Evolutionary conservation across 2,797 vertebrate species (phyloP).

Genomic region (Brachyalestes nurse): DNA sequence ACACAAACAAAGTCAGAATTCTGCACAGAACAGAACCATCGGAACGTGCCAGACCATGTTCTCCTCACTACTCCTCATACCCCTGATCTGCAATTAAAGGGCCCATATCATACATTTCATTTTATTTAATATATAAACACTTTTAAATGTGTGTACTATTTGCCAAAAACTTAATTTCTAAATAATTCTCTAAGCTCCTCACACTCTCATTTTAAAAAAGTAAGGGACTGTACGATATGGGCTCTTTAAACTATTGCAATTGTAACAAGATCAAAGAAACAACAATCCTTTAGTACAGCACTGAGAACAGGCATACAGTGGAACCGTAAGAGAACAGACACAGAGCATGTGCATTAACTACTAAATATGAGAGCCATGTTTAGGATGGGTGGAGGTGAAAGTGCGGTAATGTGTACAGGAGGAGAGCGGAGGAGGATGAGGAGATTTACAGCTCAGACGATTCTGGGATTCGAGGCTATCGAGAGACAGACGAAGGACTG

Average conservation of each 20-base stretch:
- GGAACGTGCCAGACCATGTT: constrained; percentile 43
- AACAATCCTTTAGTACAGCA: neutral
- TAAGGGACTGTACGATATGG: no score
- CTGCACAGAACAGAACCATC: constrained; percentile 35
- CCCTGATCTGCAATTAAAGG: neutral
- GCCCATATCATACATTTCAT: no score
- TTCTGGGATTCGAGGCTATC: constrained; percentile 50
- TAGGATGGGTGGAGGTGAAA: no score
- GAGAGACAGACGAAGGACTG: constrained; percentile 63
- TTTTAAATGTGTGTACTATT: no score
- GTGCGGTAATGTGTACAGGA: constrained; percentile 25
- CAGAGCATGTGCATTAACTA: no score
- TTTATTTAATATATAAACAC: no score
- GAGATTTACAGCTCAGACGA: constrained; percentile 24
- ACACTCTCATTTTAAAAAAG: no score
- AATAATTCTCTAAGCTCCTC: no score
- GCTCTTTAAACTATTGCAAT: constrained; percentile 25
- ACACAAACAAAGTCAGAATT: constrained; percentile 44
- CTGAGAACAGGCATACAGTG: no score
- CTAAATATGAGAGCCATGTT: no score
- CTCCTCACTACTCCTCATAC: no score
- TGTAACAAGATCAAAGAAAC: constrained; percentile 24
- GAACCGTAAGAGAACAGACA: constrained; percentile 43
- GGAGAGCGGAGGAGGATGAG: constrained; percentile 36
- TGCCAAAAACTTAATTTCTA: no score